Evolutionary conservation across 2,113 vertebrate genomes (phyloP).

Genomic region (Siphamia tubifer): DNA sequence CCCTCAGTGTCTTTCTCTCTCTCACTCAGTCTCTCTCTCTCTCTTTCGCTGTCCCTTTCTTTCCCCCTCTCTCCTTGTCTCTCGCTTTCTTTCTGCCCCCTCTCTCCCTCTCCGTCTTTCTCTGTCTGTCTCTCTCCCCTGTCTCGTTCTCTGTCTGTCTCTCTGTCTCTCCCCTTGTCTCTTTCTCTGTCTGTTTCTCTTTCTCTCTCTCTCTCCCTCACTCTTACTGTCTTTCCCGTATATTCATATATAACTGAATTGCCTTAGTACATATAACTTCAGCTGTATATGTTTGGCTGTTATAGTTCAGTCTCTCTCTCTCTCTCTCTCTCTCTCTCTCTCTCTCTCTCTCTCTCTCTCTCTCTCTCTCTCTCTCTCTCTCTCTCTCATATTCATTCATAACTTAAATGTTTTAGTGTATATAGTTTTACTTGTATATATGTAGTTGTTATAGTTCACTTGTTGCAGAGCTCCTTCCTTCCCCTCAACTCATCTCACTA

Average conservation of each 20-base stretch:
- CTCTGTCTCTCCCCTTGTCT: background rate
- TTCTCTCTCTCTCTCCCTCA: too few relatives aligned
- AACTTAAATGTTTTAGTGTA: conserved; percentile 8
- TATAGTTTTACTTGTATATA: conserved; percentile 22
- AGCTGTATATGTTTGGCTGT: conserved; percentile 24
- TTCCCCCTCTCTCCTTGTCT: background rate
- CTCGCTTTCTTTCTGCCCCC: background rate
- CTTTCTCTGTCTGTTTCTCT: background rate
- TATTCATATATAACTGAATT: too few relatives aligned
- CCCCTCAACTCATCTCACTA: background rate
- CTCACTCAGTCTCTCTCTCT: background rate
- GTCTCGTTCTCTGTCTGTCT: background rate
- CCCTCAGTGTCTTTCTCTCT: background rate
- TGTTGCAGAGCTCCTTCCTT: conserved; percentile 27
- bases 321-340: background rate
- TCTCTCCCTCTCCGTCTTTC: too few relatives aligned
- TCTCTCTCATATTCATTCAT: too few relatives aligned
- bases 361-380: too few relatives aligned
- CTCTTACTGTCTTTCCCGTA: too few relatives aligned
- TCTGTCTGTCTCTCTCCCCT: conserved; percentile 1
- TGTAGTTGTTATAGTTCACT: conserved; percentile 32
- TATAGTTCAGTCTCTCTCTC: conserved; percentile 37
- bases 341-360: too few relatives aligned
- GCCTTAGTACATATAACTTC: conserved; percentile 12
- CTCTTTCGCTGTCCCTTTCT: background rate